A percentile compares a stretch with the other conserved stretches of the same genome.
These are phyloP conservation scores for Lordiphosa mommai DNA, from an alignment of 1,140 invertebrate species.

Conservation along the genomic window DNA sequence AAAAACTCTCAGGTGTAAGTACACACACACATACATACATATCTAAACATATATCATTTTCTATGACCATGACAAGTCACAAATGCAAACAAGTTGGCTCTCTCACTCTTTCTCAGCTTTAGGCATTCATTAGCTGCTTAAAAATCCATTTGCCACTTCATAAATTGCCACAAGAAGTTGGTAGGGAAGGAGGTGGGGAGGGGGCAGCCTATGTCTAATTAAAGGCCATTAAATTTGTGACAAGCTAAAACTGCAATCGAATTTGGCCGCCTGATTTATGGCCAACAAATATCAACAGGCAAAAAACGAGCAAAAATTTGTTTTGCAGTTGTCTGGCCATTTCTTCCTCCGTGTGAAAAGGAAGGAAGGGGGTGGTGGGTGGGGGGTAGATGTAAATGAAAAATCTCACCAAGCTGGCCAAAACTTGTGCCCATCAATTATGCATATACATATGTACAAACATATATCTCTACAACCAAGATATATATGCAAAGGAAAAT, in stretches of 20 bases:
- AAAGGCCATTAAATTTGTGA: conserved; percentile 59
- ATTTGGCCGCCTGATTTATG: conserved; percentile 60
- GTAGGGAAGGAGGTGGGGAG: background rate
- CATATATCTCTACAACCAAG: background rate
- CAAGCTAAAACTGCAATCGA: conserved; percentile 52
- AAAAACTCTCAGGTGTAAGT: conserved; percentile 32
- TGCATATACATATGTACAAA: background rate
- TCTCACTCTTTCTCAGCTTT: background rate
- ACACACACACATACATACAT: conserved; percentile 6
- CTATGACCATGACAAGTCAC: conserved; percentile 5
- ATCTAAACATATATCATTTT: background rate
- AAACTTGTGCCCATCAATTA: conserved; percentile 65
- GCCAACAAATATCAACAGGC: conserved; percentile 54
- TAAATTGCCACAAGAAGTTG: conserved; percentile 27
- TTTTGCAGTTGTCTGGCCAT: too few species aligned
- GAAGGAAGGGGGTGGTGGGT: conserved; percentile 2
- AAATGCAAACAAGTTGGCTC: conserved; percentile 22
- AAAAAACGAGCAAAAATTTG: background rate
- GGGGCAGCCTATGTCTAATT: conserved; percentile 46
- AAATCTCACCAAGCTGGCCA: conserved; percentile 48
- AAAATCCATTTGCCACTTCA: conserved; percentile 50
- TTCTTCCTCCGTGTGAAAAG: background rate
- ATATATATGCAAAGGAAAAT: conserved; percentile 33
- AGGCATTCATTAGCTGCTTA: conserved; percentile 37
- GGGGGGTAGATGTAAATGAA: conserved; percentile 30